Evolutionary conservation across 2,888 invertebrate species (phyloP).

Genomic region (Anthophora plumipes): DNA sequence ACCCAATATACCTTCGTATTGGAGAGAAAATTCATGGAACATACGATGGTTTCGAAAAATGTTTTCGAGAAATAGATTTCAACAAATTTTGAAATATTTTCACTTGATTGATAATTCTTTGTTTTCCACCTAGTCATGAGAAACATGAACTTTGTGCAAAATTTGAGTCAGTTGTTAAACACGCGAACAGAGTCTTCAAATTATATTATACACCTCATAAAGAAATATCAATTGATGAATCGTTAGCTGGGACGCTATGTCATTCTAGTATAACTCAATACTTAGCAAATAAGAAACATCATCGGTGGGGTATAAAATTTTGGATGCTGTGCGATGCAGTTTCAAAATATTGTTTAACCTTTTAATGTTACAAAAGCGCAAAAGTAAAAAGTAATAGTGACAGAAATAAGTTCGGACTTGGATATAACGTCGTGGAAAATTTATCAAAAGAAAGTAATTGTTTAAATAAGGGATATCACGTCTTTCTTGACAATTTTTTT

Average conservation of each 20-base stretch:
- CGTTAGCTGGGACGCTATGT: slow-evolving; percentile 12
- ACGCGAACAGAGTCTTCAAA: slow-evolving; percentile 16
- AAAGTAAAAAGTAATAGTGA: slow-evolving; percentile 21
- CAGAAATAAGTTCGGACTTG: neutral
- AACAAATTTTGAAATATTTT: slow-evolving; percentile 9
- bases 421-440: slow-evolving; percentile 18
- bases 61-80: slow-evolving; percentile 9
- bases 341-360: slow-evolving; percentile 29
- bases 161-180: slow-evolving; percentile 19
- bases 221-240: slow-evolving; percentile 13
- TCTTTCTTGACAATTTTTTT: slow-evolving; percentile 35
- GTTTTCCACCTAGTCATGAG: neutral
- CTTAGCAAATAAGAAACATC: slow-evolving; percentile 21
- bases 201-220: slow-evolving; percentile 10
- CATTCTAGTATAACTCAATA: slow-evolving; percentile 1
- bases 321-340: slow-evolving; percentile 20
- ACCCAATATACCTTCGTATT: slow-evolving; percentile 18
- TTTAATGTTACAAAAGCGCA: slow-evolving; percentile 20
- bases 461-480: too few relatives aligned
- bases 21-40: slow-evolving; percentile 1
- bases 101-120: neutral
- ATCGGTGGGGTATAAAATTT: slow-evolving; percentile 23
- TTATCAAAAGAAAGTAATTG: too few relatives aligned
- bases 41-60: slow-evolving; percentile 18
- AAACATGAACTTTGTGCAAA: slow-evolving; percentile 10